Percentiles rank a stretch among this genome's conserved stretches.
phyloP scores from a whole-genome alignment of 1,140 invertebrate species.

The silkworm (Bombyx mori) region DNA sequence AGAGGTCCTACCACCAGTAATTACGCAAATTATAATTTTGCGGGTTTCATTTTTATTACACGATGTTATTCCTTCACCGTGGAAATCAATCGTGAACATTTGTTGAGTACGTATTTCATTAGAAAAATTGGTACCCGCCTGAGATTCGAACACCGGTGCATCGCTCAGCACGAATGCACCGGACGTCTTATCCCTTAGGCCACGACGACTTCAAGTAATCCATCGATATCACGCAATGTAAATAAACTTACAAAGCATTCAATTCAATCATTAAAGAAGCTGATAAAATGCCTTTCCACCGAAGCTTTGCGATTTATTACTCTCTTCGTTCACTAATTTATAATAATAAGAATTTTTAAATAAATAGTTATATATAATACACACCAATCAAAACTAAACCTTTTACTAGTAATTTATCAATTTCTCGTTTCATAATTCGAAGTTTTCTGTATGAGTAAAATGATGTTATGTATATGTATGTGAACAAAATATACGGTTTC shows the following conservation, averaged over 20 bases:
- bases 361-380: background rate
- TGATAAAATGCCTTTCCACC: conserved; percentile 29
- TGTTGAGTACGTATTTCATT: too few relatives aligned
- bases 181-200: too few relatives aligned
- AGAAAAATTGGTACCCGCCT: too few relatives aligned
- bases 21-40: too few relatives aligned
- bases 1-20: too few relatives aligned
- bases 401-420: background rate
- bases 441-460: background rate
- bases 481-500: background rate
- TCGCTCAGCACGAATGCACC: too few relatives aligned
- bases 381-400: background rate
- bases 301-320: conserved; percentile 25
- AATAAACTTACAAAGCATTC: conserved; percentile 23
- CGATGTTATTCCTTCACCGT: too few relatives aligned
- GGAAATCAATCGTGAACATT: too few relatives aligned
- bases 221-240: too few relatives aligned
- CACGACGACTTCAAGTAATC: too few relatives aligned
- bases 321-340: conserved; percentile 5
- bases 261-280: conserved; percentile 10
- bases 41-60: too few relatives aligned
- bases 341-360: background rate
- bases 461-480: background rate
- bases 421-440: background rate
- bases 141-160: too few relatives aligned